Conservation (phyloP, 2,888 invertebrate genomes). For the Torymus auratus region DNA sequence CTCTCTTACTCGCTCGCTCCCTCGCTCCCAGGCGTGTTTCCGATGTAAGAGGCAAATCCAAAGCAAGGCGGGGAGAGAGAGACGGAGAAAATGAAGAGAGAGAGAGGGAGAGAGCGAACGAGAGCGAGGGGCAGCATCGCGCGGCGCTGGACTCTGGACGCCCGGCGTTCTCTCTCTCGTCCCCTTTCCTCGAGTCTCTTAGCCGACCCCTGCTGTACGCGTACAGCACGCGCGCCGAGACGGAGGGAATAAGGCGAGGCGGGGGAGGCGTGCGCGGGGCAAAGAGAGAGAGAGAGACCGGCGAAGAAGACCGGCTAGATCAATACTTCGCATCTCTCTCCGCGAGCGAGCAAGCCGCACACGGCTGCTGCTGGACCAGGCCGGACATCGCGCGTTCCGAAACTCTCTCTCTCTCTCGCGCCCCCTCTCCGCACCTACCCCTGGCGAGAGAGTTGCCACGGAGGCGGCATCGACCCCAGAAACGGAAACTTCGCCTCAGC, state of each 20-base stretch:
- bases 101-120: conserved; percentile 65
- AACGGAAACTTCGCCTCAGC: conserved; percentile 61
- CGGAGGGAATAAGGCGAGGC: conserved; percentile 41
- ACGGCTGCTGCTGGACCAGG: conserved; percentile 72
- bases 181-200: conserved; percentile 59
- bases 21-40: conserved; percentile 31
- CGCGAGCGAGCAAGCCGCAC: no score
- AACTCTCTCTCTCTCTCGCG: conserved; percentile 66
- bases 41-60: conserved; percentile 63
- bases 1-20: not conserved
- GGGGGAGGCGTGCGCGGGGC: no score
- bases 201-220: conserved; percentile 3
- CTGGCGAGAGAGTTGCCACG: conserved; percentile 4
- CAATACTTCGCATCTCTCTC: conserved; percentile 76
- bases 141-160: conserved; percentile 71
- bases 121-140: conserved; percentile 54
- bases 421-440: conserved; percentile 4
- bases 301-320: conserved; percentile 72
- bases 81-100: conserved; percentile 59
- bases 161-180: conserved; percentile 56
- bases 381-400: conserved; percentile 75
- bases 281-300: conserved; percentile 59
- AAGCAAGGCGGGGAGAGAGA: conserved; percentile 51
- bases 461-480: conserved; percentile 48
- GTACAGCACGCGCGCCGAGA: conserved; percentile 48